Evolutionary conservation across 2,888 invertebrate species (phyloP).

Genomic region (Lasioglossum vierecki): DNA sequence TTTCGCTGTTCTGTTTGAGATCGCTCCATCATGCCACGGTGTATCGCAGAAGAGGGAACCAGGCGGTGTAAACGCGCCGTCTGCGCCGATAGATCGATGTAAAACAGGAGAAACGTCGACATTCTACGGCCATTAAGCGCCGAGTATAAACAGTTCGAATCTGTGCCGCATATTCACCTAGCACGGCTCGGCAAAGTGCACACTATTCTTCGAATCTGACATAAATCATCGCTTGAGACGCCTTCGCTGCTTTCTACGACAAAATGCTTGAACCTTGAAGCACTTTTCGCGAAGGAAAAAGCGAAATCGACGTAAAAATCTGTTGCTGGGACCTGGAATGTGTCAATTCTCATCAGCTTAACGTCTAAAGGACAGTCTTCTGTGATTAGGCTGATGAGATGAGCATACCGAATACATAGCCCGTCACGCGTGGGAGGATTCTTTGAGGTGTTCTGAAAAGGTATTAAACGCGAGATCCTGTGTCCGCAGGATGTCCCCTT

Average conservation of each 20-base stretch:
- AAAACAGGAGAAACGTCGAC: constrained; percentile 19
- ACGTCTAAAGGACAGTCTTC: too few relatives aligned
- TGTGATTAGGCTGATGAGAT: too few relatives aligned
- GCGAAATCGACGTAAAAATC: not conserved
- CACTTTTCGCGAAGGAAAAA: not conserved
- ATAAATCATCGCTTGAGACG: constrained; percentile 39
- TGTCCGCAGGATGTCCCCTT: constrained; percentile 16
- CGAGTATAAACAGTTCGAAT: constrained; percentile 20
- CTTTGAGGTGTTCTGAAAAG: constrained; percentile 7
- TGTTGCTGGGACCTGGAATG: not conserved
- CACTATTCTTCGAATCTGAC: not conserved
- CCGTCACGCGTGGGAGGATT: not conserved
- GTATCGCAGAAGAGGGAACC: constrained; percentile 49
- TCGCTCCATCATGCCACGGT: constrained; percentile 71
- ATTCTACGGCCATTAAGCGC: constrained; percentile 33
- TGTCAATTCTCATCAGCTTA: too few relatives aligned
- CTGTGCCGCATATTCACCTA: not conserved
- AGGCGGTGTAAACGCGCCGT: constrained; percentile 15
- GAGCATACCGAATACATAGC: too few relatives aligned
- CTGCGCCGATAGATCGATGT: constrained; percentile 8
- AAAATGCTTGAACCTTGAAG: not conserved
- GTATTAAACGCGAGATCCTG: constrained; percentile 33
- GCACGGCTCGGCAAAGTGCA: not conserved
- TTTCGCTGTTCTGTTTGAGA: constrained; percentile 66
- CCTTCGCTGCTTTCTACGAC: not conserved